Base-by-base conservation (phyloP, 2,113 vertebrate species). In the Apaloderma vittatum region DNA sequence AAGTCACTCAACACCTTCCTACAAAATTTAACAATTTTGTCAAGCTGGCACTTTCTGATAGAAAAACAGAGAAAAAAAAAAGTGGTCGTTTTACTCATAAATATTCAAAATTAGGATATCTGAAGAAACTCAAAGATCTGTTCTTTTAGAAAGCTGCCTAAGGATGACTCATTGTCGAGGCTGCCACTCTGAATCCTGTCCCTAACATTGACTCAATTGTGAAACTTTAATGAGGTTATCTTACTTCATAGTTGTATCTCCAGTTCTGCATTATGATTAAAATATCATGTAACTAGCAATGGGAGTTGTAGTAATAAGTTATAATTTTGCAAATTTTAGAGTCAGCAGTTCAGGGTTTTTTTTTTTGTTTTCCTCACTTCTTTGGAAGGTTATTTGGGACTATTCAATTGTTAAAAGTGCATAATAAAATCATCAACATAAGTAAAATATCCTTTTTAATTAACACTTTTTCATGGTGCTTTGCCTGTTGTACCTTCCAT, bases 11-110 rank as follows among this genome's bases (percentile, higher is more conserved):
- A 61, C 76, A 74, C 24, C 24, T 84, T 94, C 73, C 29, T 63
- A 71, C 22, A 84, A 67, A 92, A 89, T 62, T 49, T 68, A 67
- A 72, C 36, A 21, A 73, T 95, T 96, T 84, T 79, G 29, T 92
- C 24, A 80, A 80, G 22, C 19, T 80, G 61, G n/a, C 16, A 49
- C 9, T 70, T 92, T 75, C 49, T 71, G n/a, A 65, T 54, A 54
- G 49, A 70, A 75, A 94, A 83, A 58, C 24, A 61, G 11, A 48
- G 18, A 18, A 40, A 54, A 54, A 59, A 66, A 79, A 24, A 67
- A n/a, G n/a, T 11, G 16, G 45, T 83, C 43, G 40, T 51, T 76
- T 90, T 54, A 57, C 22, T 93, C 27, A 15, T 22, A 85, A 65
- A 17, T 66, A 70, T 87, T 78, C 30, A 76, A 63, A 95, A 85